phyloP scores from a whole-genome alignment of 2,797 vertebrate species.

The Sebastes flavidus region DNA sequence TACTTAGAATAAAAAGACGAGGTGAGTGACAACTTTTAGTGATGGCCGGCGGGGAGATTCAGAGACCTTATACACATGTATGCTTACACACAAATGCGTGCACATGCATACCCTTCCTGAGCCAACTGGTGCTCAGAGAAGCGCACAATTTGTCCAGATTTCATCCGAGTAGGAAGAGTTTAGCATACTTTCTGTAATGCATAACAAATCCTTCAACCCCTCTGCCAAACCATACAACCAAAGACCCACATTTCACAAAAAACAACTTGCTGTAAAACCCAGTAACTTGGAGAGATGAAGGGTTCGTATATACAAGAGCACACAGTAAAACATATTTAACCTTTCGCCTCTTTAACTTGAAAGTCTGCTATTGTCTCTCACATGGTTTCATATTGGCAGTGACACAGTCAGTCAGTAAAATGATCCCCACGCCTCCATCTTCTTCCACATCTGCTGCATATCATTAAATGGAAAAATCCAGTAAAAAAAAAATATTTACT shows the following conservation, averaged over 20 bases:
- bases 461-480: constrained; percentile 72
- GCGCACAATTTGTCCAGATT: constrained; percentile 61
- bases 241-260: constrained; percentile 44
- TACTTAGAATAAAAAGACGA: constrained; percentile 63
- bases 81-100: constrained; percentile 21
- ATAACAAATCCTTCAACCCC: constrained; percentile 47
- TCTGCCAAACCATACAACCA: constrained; percentile 60
- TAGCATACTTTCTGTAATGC: constrained; percentile 41
- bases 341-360: constrained; percentile 38
- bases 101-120: constrained; percentile 14
- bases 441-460: constrained; percentile 74
- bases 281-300: constrained; percentile 31
- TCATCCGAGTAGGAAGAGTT: constrained; percentile 48
- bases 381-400: constrained; percentile 18
- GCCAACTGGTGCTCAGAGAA: constrained; percentile 38
- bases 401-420: constrained; percentile 44
- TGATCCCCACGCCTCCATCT: constrained; percentile 36
- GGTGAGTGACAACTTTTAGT: constrained; percentile 64
- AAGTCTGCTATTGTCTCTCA: constrained; percentile 32
- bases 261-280: constrained; percentile 44
- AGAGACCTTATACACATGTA: constrained; percentile 29
- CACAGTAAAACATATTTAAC: constrained; percentile 38
- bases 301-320: constrained; percentile 19
- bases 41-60: constrained; percentile 43
- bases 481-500: constrained; percentile 65